A percentile compares a stretch with the other conserved stretches of the same genome.
Conservation (phyloP, 1,140 invertebrate species). For the Thaumatotibia leucotreta region DNA sequence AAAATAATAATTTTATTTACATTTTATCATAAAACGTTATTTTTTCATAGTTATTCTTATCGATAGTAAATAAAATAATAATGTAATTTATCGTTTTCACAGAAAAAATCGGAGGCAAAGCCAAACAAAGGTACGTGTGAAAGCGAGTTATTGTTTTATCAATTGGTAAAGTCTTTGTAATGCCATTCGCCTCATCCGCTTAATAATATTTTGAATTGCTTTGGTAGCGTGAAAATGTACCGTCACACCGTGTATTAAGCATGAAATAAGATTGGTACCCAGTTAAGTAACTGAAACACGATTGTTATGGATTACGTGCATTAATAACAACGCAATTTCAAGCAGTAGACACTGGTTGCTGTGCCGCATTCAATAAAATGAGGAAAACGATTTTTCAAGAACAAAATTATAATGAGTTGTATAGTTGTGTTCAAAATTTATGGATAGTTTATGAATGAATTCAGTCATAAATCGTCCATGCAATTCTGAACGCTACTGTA, state of each 20-base stretch:
- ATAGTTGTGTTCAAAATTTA: too few relatives aligned
- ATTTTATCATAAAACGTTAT: too few relatives aligned
- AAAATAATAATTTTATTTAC: too few relatives aligned
- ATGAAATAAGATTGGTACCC: background rate
- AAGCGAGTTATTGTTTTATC: conserved; percentile 4
- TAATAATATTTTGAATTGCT: background rate
- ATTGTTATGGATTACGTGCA: background rate
- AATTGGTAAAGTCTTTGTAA: background rate
- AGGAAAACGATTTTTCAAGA: too few relatives aligned
- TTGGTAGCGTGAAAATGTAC: background rate
- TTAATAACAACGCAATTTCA: background rate
- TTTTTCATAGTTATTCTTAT: too few relatives aligned
- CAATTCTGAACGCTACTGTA: too few relatives aligned
- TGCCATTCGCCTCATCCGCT: background rate
- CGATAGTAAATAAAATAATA: background rate
- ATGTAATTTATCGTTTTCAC: conserved; percentile 17
- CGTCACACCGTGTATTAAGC: background rate
- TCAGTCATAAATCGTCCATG: too few relatives aligned
- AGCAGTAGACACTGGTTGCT: background rate
- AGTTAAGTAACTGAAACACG: background rate
- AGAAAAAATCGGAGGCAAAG: conserved; percentile 43
- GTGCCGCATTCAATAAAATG: background rate
- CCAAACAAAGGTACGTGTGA: conserved; percentile 40
- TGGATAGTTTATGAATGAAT: too few relatives aligned
- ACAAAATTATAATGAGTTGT: too few relatives aligned